Base-by-base conservation (phyloP, 2,113 vertebrate genomes). In the Artemisiospiza belli region DNA sequence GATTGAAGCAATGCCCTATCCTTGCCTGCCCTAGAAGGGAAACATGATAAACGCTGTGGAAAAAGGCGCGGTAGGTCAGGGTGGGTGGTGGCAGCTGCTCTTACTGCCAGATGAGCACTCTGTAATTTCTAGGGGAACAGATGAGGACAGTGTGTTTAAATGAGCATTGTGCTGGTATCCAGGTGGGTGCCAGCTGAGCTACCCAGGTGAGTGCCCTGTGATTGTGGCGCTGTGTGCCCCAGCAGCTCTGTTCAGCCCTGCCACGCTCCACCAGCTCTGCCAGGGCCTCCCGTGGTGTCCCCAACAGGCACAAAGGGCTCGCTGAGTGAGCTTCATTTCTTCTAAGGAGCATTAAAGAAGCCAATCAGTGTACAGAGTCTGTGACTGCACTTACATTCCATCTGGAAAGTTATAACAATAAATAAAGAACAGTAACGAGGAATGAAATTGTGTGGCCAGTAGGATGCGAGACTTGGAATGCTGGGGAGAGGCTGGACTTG, bases 11-110 rank as follows among this genome's bases (percentile, higher is more conserved):
- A 62, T 49, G 13, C 43, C 59, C 16, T 20, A 22, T 49, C 70
- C 69, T 87, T 89, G 49, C 35, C 58, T 57, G 33, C 15, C 61
- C 22, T 16, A 23, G 58, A 28, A 46, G 47, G 39, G 63, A 64
- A 62, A 27, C 37, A 5, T 2, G 57, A 31, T 25, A 47, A 87
- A 81, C 31, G 33, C n/a, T 0, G 0, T 19, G 54, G 44, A 20
- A 55, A 39, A 57, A 37, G 35, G 22, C 22, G 5, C 9, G 1
- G 37, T 12, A 21, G 77, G 47, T 63, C 39, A 41, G 54, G 67
- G 27, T 28, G 74, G 52, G 24, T 44, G 18, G 27, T 33, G 61
- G 22, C 24, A 69, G 82, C 87, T 73, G 79, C 75, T 64, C 22
- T 27, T 55, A 6, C 43, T 39, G 75, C 75, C 41, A 9, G 8